Evolutionary conservation across 2,797 vertebrate genomes (phyloP), one percentile per base, ranked within the genome.

Genomic region (Epinephelus coioides): DNA sequence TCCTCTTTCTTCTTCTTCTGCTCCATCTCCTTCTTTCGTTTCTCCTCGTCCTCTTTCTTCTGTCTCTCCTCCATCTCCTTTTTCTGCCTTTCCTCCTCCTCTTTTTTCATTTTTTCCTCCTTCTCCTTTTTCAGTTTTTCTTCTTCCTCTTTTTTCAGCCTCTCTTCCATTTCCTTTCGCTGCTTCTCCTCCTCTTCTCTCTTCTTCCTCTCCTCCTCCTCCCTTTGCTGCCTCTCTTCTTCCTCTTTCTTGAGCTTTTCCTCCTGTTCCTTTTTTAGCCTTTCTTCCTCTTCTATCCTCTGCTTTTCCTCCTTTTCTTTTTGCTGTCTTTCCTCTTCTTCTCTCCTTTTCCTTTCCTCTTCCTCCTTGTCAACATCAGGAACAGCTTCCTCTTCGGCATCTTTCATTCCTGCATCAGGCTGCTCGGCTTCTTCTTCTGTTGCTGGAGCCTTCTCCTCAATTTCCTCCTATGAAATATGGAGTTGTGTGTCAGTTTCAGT

Each of bases 391-490:
- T 86, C 81, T 30, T 85, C 74, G 9, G 30, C 61, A 2, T 84
- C 71, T 44, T 76, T 67, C 30, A 62, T 51, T 54, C 23, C 81
- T 68, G 25, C 25, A 70, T 63, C 34, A 1, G 65, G 38, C 60
- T 79, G 50, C 23, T 90, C 76, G 3, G n/a, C 68, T 10, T 84
- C 77, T 69, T 30, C 75, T 46, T 89, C 87, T 72, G 46, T 27
- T 61, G 21, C 65, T 78, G 53, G 65, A 69, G 19, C 51, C 11
- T 84, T 81, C 56, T 91, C 91, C 70, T 91, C 83, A 62, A 7
- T 56, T 56, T 89, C 82, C 77, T 92, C 93, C 95, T 95, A 63
- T 27, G 69, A 91, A 71, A 86, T 23, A 80, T 69, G 23, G 23
- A 23, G 2, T 23, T 23, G 23, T 2, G 23, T 38, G 1, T 66